Base-by-base conservation (phyloP, 2,888 invertebrate species). In the Eledone cirrhosa region DNA sequence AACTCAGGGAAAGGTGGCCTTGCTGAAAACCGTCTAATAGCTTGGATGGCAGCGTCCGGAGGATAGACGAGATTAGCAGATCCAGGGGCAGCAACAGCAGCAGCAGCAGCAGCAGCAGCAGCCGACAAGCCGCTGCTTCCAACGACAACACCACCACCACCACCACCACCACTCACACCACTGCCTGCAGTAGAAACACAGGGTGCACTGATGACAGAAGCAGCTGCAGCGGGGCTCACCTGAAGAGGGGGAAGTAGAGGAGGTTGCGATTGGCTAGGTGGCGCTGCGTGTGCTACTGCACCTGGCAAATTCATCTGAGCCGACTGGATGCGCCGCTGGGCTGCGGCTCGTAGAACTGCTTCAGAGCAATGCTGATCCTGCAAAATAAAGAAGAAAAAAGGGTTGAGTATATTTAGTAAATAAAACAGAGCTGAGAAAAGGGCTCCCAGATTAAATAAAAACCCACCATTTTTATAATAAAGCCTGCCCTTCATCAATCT, bases 41-140 rank as follows among this genome's bases (percentile, higher is more conserved):
- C 99, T 85, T 98, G 97, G 83, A 97, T 93, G 4, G 99, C 99
- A 19, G 99, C 99, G 90, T 98, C 97, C 8, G 95, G 96, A 74
- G 95, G 96, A 90, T 97, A 97, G 19, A 96, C 97, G n/a, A 96
- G 94, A 72, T 72, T 72, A 90, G 94, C 93, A 92, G 74, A 93
- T 31, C 80, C 81, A 76, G 81, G 80, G 48, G 79, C 78, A 77
- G 86, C 84, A 79, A 84, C 82, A 47, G 84, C 82, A 8, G 86
- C 84, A 19, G 84, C 77, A 13, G 84, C 80, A n/a, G 80, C 69
- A 48, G 75, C 77, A 7, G 81, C 67, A n/a, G 82, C 67, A 7
- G 83, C 79, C 41, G 83, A 79, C 67, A 88, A 92, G 86, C 93
- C 87, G 86, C 72, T 31, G 72, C 33, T 72, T 41, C 72, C 72